Evolutionary conservation across 2,113 vertebrate species (phyloP), one percentile per base, ranked within the genome.

Genomic region (Myodes glareolus): DNA sequence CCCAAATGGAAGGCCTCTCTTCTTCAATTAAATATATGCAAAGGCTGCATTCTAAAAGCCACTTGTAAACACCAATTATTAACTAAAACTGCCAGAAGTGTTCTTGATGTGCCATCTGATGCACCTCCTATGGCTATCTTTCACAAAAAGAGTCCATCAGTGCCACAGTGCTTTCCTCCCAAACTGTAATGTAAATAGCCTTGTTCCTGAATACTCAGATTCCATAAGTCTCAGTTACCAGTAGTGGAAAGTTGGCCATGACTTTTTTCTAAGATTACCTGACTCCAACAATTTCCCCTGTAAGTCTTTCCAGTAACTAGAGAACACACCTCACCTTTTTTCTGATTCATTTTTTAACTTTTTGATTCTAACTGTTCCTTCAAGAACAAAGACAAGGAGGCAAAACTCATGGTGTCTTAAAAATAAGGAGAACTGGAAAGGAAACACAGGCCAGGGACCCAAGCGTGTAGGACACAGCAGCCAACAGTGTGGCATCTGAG

Each of bases 51-150:
- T 92, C 73, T 82, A 88, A 75, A 58, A 87, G 36, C 1, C 27
- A 73, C 29, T 82, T 33, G 39, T 55, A 94, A 92, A 92, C 77
- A 29, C 2, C 36, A 72, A 67, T 42, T 93, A 85, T 89, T 92
- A 81, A 72, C 86, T 92, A 67, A 91, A 91, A 91, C 86, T 90
- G 88, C 76, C 61, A 91, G 73, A 80, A 88, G 45, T 86, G 29
- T 55, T 52, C 68, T 52, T 82, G 81, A 67, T 76, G 94, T 67
- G 21, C 47, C 31, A 77, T 67, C 19, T 52, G 39, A 96, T 68
- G 45, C 3, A 27, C 75, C 33, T 90, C 80, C 80, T 84, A 8
- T 25, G 33, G 93, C 96, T 73, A 89, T 39, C 42, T 70, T 25
- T 36, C 36, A 82, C 36, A 4, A 88, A 70, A 76, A 52, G 89